phyloP scores from a whole-genome alignment of 64 coral and sea anemone species.

The Montipora cactus region DNA sequence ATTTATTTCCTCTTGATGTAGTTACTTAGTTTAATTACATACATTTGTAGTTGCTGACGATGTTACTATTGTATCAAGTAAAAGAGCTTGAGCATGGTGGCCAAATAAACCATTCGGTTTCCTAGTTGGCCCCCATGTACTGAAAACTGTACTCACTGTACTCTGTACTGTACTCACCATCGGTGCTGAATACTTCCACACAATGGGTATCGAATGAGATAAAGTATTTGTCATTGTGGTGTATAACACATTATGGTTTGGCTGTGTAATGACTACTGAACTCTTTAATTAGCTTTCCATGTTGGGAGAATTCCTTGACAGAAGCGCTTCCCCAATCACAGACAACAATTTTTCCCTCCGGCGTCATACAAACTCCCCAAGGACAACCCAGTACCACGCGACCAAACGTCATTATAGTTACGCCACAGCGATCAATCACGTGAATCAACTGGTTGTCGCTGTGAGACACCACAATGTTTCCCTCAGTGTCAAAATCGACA shows the following conservation, averaged over 20 bases:
- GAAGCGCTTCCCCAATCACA: conserved; percentile 80
- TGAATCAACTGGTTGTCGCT: conserved; percentile 79
- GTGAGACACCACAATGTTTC: conserved; percentile 78
- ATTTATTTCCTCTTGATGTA: no score
- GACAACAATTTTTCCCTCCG: conserved; percentile 55
- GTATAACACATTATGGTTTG: neutral
- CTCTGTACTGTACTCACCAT: conserved; percentile 13
- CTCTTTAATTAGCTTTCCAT: conserved; percentile 61
- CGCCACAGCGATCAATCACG: conserved; percentile 61
- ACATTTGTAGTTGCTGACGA: no score
- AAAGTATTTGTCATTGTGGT: conserved; percentile 70
- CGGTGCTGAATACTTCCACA: conserved; percentile 68
- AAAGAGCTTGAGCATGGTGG: no score
- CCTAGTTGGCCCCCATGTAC: no score
- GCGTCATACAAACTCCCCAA: conserved; percentile 67
- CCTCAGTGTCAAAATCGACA: conserved; percentile 61
- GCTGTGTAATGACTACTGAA: conserved; percentile 67
- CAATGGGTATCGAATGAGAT: conserved; percentile 74
- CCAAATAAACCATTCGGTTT: no score
- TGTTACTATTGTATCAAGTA: no score
- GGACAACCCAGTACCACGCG: conserved; percentile 69
- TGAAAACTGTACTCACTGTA: no score
- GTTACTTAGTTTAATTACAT: no score
- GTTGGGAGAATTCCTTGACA: conserved; percentile 80
- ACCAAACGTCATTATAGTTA: conserved; percentile 70